phyloP scores from a whole-genome alignment of 1,140 invertebrate species.

The Zaprionus camerounensis region DNA sequence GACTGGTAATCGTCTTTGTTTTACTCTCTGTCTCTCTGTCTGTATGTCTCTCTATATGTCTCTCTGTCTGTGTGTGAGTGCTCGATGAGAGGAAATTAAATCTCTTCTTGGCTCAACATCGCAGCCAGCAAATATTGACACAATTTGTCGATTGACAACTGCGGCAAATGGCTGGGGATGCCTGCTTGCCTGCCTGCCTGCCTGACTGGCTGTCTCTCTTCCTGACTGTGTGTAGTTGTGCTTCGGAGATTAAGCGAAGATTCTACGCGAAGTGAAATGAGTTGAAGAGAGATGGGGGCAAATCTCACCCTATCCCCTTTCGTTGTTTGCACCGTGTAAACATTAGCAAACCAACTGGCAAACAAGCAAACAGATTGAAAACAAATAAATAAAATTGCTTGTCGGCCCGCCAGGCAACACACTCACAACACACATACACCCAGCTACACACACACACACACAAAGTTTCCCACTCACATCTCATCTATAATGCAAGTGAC shows the following conservation, averaged over 20 bases:
- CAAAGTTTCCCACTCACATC: neutral
- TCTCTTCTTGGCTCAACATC: constrained; percentile 73
- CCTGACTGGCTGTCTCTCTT: neutral
- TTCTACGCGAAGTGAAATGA: constrained; percentile 28
- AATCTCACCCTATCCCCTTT: neutral
- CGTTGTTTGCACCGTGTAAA: constrained; percentile 78
- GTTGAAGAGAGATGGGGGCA: neutral
- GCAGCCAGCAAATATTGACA: constrained; percentile 77
- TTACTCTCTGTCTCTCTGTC: too few relatives aligned
- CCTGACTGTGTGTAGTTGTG: neutral
- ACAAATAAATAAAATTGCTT: constrained; percentile 74
- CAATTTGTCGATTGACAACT: constrained; percentile 69
- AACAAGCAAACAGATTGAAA: constrained; percentile 81
- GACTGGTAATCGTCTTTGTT: constrained; percentile 16
- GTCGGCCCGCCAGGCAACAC: constrained; percentile 46
- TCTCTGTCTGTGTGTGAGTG: constrained; percentile 16
- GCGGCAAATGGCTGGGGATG: constrained; percentile 23
- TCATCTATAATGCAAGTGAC: constrained; percentile 55
- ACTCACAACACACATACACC: too few relatives aligned
- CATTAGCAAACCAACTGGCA: constrained; percentile 80
- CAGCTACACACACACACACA: neutral
- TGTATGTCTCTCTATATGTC: neutral
- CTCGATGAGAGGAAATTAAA: constrained; percentile 78
- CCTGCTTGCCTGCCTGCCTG: neutral
- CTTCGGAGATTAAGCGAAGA: neutral